A percentile compares a stretch with the other conserved stretches of the same genome.
Conservation (phyloP, 2,888 invertebrate genomes). For the Digitonthophagus gazella region DNA sequence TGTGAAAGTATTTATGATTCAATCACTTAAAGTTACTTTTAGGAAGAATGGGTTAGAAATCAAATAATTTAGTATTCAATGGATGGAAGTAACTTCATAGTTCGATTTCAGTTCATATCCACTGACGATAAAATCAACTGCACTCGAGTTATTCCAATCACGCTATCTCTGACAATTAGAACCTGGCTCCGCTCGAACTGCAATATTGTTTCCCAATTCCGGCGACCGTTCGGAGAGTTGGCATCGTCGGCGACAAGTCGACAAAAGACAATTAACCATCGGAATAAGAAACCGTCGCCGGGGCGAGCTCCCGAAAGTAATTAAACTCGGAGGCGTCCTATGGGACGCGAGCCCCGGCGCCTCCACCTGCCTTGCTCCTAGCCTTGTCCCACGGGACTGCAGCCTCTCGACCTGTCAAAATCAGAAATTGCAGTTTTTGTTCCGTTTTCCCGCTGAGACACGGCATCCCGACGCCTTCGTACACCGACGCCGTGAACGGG, state of each 20-base stretch:
- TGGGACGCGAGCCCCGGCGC: conserved; percentile 1
- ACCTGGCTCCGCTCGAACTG: not conserved
- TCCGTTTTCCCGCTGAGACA: conserved; percentile 12
- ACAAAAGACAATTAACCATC: conserved; percentile 16
- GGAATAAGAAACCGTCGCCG: conserved; percentile 12
- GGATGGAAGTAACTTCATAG: not conserved
- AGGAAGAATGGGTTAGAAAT: too few species aligned
- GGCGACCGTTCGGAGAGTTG: not conserved
- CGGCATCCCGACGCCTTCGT: not conserved
- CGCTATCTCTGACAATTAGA: not conserved
- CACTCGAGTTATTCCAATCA: not conserved
- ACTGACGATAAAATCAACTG: not conserved
- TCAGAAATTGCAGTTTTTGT: conserved; percentile 33
- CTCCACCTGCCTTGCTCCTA: conserved; percentile 5
- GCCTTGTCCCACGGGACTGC: not conserved
- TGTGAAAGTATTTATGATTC: too few species aligned
- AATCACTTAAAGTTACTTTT: too few species aligned
- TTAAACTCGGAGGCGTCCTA: conserved; percentile 14
- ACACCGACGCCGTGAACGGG: not conserved
- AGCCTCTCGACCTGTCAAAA: conserved; percentile 29
- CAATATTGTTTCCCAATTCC: not conserved
- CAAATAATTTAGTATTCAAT: not conserved
- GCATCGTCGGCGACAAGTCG: conserved; percentile 8
- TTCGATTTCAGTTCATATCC: not conserved
- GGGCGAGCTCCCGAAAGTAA: conserved; percentile 5